These are phyloP conservation scores for Isichthys henryi DNA, from an alignment of 2,113 vertebrate species.

Conservation along the genomic window DNA sequence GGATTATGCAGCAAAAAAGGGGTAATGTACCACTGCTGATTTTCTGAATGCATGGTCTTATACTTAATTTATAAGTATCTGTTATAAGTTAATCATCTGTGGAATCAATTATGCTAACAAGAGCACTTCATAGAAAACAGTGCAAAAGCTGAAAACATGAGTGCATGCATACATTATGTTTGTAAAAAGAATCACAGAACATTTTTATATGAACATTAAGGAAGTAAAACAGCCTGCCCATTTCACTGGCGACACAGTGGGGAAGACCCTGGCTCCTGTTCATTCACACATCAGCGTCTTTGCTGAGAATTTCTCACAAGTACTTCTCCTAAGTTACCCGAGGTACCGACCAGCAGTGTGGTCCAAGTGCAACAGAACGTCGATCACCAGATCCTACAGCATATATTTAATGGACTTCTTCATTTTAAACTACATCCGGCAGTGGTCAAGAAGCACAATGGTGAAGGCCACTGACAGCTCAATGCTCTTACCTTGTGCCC, in stretches of 20 bases:
- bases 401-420: not conserved
- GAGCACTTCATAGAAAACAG: not conserved
- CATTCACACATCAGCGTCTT: not conserved
- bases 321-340: not conserved
- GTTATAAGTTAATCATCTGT: not conserved
- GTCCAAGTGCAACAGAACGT: not conserved
- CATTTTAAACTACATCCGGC: not conserved
- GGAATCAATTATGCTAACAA: not conserved
- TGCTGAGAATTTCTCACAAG: not conserved
- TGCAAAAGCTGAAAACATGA: not conserved
- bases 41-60: not conserved
- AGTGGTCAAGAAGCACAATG: not conserved
- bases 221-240: not conserved
- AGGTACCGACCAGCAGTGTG: not conserved
- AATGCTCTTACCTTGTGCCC: conserved; percentile 50
- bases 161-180: not conserved
- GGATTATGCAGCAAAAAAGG: not conserved
- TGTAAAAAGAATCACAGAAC: not conserved
- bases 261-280: not conserved
- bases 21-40: not conserved
- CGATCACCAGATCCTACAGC: not conserved
- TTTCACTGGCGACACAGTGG: not conserved
- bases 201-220: not conserved
- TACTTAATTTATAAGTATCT: not conserved
- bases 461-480: not conserved